These are phyloP conservation scores for Fistularia commersonii DNA, from an alignment of 2,797 vertebrate genomes.

Conservation along the genomic window DNA sequence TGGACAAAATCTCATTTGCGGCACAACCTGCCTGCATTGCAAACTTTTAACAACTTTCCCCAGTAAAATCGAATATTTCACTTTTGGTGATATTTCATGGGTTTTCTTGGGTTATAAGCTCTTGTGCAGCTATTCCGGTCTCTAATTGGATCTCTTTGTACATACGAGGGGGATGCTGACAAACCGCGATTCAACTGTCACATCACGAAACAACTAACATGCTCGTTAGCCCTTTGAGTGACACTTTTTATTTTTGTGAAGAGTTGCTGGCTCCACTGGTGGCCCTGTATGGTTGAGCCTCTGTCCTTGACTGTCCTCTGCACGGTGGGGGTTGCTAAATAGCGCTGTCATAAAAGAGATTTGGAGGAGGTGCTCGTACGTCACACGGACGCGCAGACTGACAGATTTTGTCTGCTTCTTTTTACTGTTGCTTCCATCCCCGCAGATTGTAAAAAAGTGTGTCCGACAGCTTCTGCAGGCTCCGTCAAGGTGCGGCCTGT, in stretches of 20 bases:
- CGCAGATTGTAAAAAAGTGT: conserved; percentile 27
- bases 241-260: conserved; percentile 27
- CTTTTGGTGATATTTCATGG: no score
- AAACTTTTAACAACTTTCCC: no score
- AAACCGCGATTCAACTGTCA: conserved; percentile 28
- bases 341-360: conserved; percentile 30
- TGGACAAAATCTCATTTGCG: no score
- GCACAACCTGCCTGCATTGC: no score
- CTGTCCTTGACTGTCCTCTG: conserved; percentile 62
- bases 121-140: no score
- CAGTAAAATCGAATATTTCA: no score
- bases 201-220: conserved; percentile 14
- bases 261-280: conserved; percentile 23
- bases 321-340: conserved; percentile 13
- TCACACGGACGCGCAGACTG: conserved; percentile 46
- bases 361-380: conserved; percentile 30
- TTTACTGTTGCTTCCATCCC: conserved; percentile 32
- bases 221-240: conserved; percentile 43
- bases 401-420: conserved; percentile 34
- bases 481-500: conserved; percentile 25
- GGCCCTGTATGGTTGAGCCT: conserved; percentile 23
- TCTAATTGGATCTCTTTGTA: no score
- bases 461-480: conserved; percentile 34
- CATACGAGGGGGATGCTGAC: background rate
- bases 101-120: no score